These are phyloP conservation scores for Tethya wilhelma DNA, from an alignment of 37 sponge, comb jelly and placozoan species.

Conservation along the genomic window DNA sequence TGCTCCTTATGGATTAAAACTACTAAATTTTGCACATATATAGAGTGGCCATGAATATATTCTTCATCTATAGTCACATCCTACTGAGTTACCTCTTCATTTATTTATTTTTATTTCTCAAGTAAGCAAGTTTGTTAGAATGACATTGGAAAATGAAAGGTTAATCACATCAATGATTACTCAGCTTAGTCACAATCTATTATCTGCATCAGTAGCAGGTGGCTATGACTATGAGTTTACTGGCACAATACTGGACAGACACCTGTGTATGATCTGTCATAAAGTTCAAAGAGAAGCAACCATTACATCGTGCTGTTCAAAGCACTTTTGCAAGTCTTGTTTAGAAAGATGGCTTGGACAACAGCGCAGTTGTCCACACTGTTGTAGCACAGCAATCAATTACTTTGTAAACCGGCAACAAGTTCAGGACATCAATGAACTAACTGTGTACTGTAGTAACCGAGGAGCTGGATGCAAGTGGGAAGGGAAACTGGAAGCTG, in stretches of 20 bases:
- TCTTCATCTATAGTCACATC: no score
- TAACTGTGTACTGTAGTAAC: slow-evolving; percentile 1
- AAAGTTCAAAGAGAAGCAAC: neutral
- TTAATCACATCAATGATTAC: no score
- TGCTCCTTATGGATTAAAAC: no score
- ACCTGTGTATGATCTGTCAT: neutral
- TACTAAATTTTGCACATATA: no score
- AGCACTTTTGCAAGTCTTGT: slow-evolving; percentile 23
- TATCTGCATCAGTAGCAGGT: no score
- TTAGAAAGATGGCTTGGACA: neutral
- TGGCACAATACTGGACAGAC: neutral
- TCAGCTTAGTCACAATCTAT: no score
- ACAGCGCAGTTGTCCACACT: slow-evolving; percentile 26
- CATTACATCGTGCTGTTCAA: slow-evolving; percentile 4
- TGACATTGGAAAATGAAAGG: no score
- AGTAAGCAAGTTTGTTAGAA: no score
- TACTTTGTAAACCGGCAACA: slow-evolving; percentile 2
- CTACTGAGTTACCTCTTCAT: no score
- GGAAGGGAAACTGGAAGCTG: neutral
- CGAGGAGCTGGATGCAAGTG: slow-evolving; percentile 12
- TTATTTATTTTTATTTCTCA: no score
- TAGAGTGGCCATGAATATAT: no score
- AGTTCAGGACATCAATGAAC: slow-evolving; percentile 4
- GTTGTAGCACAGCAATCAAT: neutral
- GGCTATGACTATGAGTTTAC: slow-evolving; percentile 17